These are phyloP conservation scores for Norana najaformis DNA, from an alignment of 2,888 invertebrate genomes.

Conservation along the genomic window DNA sequence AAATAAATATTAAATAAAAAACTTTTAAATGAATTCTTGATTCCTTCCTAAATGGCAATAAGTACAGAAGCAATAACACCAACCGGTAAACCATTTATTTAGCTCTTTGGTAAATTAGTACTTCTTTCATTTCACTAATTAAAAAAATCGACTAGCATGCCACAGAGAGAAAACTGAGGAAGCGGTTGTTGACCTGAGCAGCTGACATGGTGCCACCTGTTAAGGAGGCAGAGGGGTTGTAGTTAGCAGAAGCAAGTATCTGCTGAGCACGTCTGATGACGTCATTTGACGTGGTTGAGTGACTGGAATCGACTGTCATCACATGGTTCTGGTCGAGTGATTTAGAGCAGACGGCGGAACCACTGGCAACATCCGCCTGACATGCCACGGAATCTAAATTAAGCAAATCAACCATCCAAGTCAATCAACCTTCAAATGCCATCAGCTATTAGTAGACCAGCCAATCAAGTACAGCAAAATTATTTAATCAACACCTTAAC, in stretches of 20 bases:
- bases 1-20: not conserved
- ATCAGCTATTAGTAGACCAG: too few relatives aligned
- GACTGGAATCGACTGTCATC: not conserved
- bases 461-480: too few relatives aligned
- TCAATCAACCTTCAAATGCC: too few relatives aligned
- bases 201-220: not conserved
- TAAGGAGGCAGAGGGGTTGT: not conserved
- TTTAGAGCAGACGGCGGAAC: not conserved
- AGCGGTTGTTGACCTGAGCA: not conserved
- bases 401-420: too few relatives aligned
- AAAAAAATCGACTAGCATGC: not conserved
- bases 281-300: constrained; percentile 41
- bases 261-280: constrained; percentile 50
- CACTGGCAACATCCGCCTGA: not conserved
- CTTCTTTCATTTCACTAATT: not conserved
- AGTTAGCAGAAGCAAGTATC: constrained; percentile 36
- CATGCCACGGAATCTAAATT: not conserved
- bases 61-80: not conserved
- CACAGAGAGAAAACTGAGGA: too few relatives aligned
- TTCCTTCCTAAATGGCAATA: not conserved
- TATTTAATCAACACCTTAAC: too few relatives aligned
- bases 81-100: not conserved
- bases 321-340: not conserved
- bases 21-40: not conserved
- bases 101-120: not conserved